Conservation (phyloP, 2,113 vertebrate genomes). For the Hemibates koningsi region DNA sequence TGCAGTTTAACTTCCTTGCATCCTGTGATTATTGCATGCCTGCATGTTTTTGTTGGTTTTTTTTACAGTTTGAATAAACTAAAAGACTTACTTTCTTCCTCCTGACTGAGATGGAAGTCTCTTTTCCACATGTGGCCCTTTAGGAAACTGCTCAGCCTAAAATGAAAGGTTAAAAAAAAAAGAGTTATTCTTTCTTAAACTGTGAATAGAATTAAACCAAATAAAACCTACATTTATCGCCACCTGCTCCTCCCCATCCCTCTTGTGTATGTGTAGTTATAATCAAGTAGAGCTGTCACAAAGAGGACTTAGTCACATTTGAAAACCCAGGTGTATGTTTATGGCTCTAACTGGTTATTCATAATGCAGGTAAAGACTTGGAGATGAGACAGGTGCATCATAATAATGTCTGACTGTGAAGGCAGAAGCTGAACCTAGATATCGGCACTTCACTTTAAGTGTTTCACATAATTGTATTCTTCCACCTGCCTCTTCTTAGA, state of each 20-base stretch:
- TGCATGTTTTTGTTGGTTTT: not conserved
- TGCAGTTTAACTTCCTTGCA: not conserved
- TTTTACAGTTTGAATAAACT: accelerated
- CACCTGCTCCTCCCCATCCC: not conserved
- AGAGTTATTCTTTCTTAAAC: not conserved
- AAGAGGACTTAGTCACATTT: not conserved
- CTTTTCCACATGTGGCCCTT: not conserved
- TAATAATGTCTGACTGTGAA: not conserved
- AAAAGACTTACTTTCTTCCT: constrained; percentile 57
- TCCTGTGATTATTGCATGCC: not conserved
- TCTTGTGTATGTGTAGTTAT: not conserved
- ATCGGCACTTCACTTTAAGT: not conserved
- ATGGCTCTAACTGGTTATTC: not conserved
- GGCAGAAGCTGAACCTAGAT: not conserved
- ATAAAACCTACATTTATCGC: not conserved
- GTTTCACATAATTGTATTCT: not conserved
- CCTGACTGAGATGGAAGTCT: constrained; percentile 18
- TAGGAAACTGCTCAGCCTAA: constrained; percentile 9
- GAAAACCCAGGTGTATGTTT: not conserved
- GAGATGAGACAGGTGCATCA: not conserved
- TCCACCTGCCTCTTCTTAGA: not conserved
- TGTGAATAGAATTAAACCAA: not conserved
- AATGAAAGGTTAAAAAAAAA: not conserved
- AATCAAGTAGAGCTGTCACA: not conserved
- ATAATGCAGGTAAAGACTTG: not conserved